Percentiles rank a stretch among this genome's conserved stretches.
Evolutionary conservation across 2,888 invertebrate genomes (phyloP).

Genomic region (Biston betularia): DNA sequence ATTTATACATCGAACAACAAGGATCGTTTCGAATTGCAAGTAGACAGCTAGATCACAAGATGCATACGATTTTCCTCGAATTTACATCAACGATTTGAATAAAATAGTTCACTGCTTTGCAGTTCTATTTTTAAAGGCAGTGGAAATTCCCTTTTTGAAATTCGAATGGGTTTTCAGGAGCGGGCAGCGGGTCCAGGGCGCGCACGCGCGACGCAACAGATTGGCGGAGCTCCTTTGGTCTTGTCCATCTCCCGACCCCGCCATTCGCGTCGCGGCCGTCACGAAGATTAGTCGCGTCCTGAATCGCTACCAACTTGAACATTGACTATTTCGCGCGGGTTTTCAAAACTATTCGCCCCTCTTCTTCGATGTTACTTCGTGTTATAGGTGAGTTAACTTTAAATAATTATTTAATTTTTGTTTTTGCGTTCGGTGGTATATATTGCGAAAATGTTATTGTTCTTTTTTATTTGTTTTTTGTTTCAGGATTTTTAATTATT

Average conservation of each 20-base stretch:
- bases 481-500: background rate
- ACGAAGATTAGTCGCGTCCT: conserved; percentile 23
- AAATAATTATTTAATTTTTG: background rate
- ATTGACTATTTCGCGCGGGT: conserved; percentile 33
- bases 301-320: conserved; percentile 49
- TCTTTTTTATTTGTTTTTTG: background rate
- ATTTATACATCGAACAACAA: background rate
- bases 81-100: conserved; percentile 12
- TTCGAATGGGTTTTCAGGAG: conserved; percentile 46
- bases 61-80: conserved; percentile 4
- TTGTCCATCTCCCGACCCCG: conserved; percentile 40
- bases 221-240: conserved; percentile 54
- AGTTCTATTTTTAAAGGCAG: conserved; percentile 42
- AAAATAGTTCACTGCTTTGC: conserved; percentile 5
- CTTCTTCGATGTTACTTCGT: conserved; percentile 7
- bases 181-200: conserved; percentile 41
- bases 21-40: conserved; percentile 2
- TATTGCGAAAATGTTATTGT: background rate
- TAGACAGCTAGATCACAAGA: background rate
- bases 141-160: conserved; percentile 41
- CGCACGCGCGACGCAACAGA: conserved; percentile 59
- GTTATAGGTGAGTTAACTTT: conserved; percentile 20
- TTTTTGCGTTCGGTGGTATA: background rate
- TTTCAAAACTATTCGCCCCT: conserved; percentile 12
- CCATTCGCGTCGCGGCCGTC: conserved; percentile 59